These are phyloP conservation scores for Heliconius erato DNA, from an alignment of 2,888 invertebrate species.

Conservation along the genomic window DNA sequence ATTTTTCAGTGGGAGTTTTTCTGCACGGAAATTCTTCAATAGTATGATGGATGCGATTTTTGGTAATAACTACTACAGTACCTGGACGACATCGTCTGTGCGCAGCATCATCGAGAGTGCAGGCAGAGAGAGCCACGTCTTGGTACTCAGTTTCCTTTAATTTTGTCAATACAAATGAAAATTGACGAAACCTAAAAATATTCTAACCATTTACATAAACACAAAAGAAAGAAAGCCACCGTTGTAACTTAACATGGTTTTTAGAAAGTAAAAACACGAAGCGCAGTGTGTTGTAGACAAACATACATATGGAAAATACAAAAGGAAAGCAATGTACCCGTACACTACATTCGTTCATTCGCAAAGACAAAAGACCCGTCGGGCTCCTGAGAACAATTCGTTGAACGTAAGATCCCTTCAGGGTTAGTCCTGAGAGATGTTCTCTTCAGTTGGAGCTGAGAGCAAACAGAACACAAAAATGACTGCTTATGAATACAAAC, in stretches of 20 bases:
- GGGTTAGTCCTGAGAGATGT: slow-evolving; percentile 45
- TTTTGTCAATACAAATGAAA: too few species aligned
- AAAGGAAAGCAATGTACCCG: slow-evolving; percentile 21
- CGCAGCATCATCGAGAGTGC: too few species aligned
- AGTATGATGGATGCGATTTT: not conserved
- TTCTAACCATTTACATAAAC: not conserved
- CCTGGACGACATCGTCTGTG: too few species aligned
- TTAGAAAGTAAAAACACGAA: slow-evolving; percentile 9
- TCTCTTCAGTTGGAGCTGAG: slow-evolving; percentile 34
- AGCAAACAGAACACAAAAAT: slow-evolving; percentile 13
- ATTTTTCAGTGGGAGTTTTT: not conserved
- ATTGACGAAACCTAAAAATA: too few species aligned
- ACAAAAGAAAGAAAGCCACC: not conserved
- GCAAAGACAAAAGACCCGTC: slow-evolving; percentile 36
- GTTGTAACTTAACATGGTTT: not conserved
- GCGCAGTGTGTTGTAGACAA: not conserved
- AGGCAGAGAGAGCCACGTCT: too few species aligned
- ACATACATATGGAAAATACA: slow-evolving; percentile 17
- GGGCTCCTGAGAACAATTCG: slow-evolving; percentile 45
- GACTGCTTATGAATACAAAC: slow-evolving; percentile 2
- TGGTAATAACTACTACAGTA: not conserved
- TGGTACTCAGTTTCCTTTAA: too few species aligned
- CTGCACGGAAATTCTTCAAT: not conserved
- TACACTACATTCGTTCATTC: slow-evolving; percentile 22
- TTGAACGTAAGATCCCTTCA: slow-evolving; percentile 43